Conservation (phyloP, 2,797 vertebrate genomes). For the Selene dorsalis region DNA sequence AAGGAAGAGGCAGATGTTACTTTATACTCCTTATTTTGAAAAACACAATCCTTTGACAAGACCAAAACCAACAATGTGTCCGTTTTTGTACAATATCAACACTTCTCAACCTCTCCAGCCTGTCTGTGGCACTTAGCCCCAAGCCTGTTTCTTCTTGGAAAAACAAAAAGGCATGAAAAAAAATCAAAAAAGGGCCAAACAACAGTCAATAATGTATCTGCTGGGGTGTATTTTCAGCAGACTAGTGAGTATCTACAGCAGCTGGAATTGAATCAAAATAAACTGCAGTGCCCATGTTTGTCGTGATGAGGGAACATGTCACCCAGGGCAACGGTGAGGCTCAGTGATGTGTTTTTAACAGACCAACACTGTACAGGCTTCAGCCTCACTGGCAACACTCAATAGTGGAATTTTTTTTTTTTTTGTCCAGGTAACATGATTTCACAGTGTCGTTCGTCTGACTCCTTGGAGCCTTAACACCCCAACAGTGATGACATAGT, state of each 20-base stretch:
- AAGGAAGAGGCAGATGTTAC: not conserved
- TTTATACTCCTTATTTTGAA: not conserved
- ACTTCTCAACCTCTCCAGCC: not conserved
- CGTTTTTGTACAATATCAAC: not conserved
- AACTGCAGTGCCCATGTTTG: not conserved
- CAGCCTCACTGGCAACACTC: not conserved
- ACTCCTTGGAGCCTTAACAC: not conserved
- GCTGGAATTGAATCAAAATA: constrained; percentile 3
- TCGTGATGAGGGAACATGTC: not conserved
- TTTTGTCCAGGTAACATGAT: not conserved
- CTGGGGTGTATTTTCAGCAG: not conserved
- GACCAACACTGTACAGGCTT: not conserved
- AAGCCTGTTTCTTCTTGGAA: too few species aligned
- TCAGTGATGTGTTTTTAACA: not conserved
- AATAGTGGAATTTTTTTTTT: not conserved
- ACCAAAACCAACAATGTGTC: not conserved
- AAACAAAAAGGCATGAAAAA: too few species aligned
- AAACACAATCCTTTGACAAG: not conserved
- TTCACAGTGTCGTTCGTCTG: not conserved
- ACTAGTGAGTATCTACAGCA: not conserved
- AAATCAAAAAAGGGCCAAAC: not conserved
- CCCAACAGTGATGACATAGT: not conserved
- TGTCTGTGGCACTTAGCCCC: not conserved
- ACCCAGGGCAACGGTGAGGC: not conserved
- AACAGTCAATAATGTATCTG: not conserved